Conservation (phyloP, 30 jellyfish, hydroid and myxozoan species). For the Haliclystus octoradiatus region DNA sequence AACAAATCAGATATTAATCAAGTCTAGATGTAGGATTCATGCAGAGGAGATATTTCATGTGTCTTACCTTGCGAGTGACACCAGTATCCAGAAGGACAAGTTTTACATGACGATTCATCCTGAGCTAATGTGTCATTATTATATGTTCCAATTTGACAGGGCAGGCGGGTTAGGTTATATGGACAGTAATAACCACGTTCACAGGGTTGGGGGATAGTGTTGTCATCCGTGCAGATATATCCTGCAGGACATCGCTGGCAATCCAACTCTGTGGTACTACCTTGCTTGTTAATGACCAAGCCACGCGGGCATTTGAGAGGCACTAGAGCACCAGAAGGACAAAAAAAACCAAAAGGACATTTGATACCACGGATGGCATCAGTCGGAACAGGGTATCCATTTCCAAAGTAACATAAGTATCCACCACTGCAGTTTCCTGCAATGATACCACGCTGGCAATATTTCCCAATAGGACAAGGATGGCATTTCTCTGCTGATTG, state of each 20-base stretch:
- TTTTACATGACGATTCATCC: background rate
- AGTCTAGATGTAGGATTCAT: background rate
- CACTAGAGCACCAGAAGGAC: constrained; percentile 61
- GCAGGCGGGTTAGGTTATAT: background rate
- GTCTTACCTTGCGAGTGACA: background rate
- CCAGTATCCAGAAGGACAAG: background rate
- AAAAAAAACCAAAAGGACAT: constrained; percentile 80
- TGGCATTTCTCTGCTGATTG: constrained; percentile 53
- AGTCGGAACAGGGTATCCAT: constrained; percentile 50
- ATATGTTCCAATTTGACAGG: background rate
- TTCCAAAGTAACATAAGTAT: background rate
- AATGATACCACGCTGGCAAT: constrained; percentile 58
- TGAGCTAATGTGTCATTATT: background rate
- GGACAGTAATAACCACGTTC: constrained; percentile 94
- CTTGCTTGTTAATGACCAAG: constrained; percentile 54
- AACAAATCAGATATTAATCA: background rate
- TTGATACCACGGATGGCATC: constrained; percentile 28
- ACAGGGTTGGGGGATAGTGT: constrained; percentile 72
- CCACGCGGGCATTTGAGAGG: constrained; percentile 78
- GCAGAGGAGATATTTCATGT: background rate
- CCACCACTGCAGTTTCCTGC: constrained; percentile 68
- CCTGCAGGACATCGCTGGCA: constrained; percentile 87
- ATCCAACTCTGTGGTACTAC: constrained; percentile 33
- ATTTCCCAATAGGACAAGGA: constrained; percentile 72
- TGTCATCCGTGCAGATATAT: constrained; percentile 70